Percentiles rank a stretch among this genome's conserved stretches.
These are phyloP conservation scores for Liasis olivaceus DNA, from an alignment of 2,797 vertebrate species.

Conservation along the genomic window DNA sequence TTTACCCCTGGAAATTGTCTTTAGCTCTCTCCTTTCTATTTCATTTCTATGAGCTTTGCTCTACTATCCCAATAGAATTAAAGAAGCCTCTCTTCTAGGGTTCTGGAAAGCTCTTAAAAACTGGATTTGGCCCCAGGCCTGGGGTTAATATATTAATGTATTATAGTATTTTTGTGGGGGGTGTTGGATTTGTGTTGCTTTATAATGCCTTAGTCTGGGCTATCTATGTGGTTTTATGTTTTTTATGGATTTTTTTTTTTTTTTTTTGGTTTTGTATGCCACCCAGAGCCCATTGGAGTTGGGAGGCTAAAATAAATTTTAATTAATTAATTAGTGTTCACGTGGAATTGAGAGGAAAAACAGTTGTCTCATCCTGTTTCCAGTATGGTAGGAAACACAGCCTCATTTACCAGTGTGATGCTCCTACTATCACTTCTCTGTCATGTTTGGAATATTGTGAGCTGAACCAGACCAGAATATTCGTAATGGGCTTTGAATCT, in stretches of 20 bases:
- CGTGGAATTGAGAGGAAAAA: not conserved
- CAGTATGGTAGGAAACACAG: not conserved
- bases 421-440: not conserved
- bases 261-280: not conserved
- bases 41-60: not conserved
- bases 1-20: not conserved
- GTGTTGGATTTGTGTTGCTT: not conserved
- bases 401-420: not conserved
- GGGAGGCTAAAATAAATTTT: not conserved
- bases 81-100: not conserved
- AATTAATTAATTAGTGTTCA: not conserved
- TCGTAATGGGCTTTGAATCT: not conserved
- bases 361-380: not conserved
- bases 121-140: not conserved
- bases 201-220: not conserved
- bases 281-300: not conserved
- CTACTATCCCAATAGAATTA: not conserved
- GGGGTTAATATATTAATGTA: not conserved
- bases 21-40: not conserved
- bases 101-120: not conserved
- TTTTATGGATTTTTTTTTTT: not conserved
- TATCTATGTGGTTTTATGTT: not conserved
- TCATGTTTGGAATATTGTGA: not conserved
- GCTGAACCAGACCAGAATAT: not conserved
- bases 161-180: not conserved